Base-by-base conservation (phyloP, 1,140 invertebrate species). In the Leptoteleia sp. region DNA sequence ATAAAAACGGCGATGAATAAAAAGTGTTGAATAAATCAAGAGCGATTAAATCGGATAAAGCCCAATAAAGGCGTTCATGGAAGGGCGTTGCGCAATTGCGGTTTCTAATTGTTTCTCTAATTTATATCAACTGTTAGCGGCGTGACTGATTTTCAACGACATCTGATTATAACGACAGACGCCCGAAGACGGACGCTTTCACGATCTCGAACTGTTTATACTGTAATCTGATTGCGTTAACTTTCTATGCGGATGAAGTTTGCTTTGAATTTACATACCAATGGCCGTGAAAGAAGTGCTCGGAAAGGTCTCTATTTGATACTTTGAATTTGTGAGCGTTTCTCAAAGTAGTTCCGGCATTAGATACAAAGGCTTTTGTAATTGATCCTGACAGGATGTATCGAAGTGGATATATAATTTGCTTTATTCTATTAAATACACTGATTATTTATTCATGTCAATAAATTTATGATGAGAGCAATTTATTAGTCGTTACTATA, bases 181-280 rank as follows among this genome's bases (percentile, higher is more conserved):
- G 11, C 16, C 22, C 17, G 52, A 76, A 59, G 52, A 71, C 22
- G 48, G 47, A 67, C 72, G 72, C 78, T 80, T 80, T 80, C 78
- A 62, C 78, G 67, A 59, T 68, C 45, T 47, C 31, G 16, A 71
- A 80, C 43, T 38, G 55, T 65, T 80, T 70, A 65, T 61, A 35
- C 38, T 13, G 19, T 52, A 29, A 62, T 76, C 19, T 25, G 15
- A 71, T 62, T 40, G 22, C 22, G n/a, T 62, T 40, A 77, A 80
- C 79, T 80, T 80, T 80, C 79, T 80, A 80, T 27, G 57, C 33
- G 37, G 29, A 54, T 57, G 50, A 68, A 73, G 29, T 57, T 54
- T 27, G 12, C 9, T 37, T 40, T 38, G 45, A 52, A 67, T 67
- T 76, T 67, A 64, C 48, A 62, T 68, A 61, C 38, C 54, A 64